phyloP scores from a whole-genome alignment of 2,797 vertebrate species.

The Falco peregrinus region DNA sequence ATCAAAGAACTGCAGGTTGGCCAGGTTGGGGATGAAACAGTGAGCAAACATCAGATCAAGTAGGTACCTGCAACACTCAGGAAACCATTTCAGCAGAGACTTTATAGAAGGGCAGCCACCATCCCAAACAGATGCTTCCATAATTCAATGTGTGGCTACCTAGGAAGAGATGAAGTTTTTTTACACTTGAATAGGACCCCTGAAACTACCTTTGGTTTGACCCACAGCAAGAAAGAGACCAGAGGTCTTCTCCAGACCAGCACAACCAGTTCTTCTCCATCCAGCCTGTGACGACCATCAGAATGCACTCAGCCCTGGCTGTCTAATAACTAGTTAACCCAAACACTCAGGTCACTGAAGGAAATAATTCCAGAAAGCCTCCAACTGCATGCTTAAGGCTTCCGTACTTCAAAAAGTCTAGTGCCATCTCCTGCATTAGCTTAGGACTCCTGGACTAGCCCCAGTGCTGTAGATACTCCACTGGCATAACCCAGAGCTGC shows the following conservation, averaged over 20 bases:
- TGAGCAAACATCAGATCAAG: not conserved
- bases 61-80: accelerated
- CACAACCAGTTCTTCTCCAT: not conserved
- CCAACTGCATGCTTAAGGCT: not conserved
- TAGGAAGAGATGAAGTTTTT: not conserved
- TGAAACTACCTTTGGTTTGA: not conserved
- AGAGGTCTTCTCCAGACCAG: not conserved
- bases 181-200: not conserved
- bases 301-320: not conserved
- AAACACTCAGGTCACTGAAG: not conserved
- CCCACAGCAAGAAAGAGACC: not conserved
- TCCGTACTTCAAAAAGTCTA: not conserved
- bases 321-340: not conserved
- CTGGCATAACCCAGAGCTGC: not conserved
- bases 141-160: not conserved
- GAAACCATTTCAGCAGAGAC: not conserved
- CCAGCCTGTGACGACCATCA: not conserved
- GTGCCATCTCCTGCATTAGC: not conserved
- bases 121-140: not conserved
- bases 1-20: not conserved
- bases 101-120: not conserved
- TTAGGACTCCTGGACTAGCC: no score
- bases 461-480: not conserved
- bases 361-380: not conserved
- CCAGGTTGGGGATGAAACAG: not conserved